A percentile compares a stretch with the other conserved stretches of the same genome.
These are phyloP conservation scores for Drosophila pallidifrons DNA, from an alignment of 1,140 invertebrate genomes.

Conservation along the genomic window DNA sequence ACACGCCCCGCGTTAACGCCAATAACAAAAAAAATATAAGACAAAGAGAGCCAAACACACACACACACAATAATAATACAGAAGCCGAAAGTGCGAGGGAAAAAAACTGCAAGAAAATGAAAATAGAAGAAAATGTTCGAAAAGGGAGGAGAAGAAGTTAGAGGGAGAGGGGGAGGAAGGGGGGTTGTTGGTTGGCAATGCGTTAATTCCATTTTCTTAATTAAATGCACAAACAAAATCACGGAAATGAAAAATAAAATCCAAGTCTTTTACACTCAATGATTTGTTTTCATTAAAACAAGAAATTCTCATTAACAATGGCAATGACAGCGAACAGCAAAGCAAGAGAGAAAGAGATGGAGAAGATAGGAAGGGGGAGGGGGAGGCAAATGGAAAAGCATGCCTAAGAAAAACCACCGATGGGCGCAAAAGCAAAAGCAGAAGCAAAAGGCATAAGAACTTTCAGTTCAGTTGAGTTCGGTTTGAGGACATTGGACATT, in stretches of 20 bases:
- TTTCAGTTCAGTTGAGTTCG: neutral
- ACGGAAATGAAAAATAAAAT: conserved; percentile 84
- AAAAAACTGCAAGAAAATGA: conserved; percentile 19
- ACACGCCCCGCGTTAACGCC: conserved; percentile 59
- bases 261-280: conserved; percentile 84
- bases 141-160: neutral
- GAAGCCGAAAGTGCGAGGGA: conserved; percentile 37
- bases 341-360: conserved; percentile 4
- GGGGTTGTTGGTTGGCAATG: conserved; percentile 46
- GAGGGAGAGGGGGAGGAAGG: neutral
- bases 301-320: conserved; percentile 85
- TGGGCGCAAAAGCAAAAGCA: conserved; percentile 22
- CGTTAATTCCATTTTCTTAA: conserved; percentile 84
- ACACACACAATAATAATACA: conserved; percentile 22
- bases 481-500: conserved; percentile 49
- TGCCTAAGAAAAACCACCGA: conserved; percentile 59
- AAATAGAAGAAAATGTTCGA: conserved; percentile 43
- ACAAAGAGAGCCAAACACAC: conserved; percentile 3
- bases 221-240: conserved; percentile 84
- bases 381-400: neutral
- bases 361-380: conserved; percentile 9
- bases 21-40: conserved; percentile 35
- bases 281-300: conserved; percentile 85
- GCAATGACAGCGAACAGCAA: conserved; percentile 75
- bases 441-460: conserved; percentile 52